Conservation (phyloP, 2,888 invertebrate genomes). For the Orthonychiurus folsomi region DNA sequence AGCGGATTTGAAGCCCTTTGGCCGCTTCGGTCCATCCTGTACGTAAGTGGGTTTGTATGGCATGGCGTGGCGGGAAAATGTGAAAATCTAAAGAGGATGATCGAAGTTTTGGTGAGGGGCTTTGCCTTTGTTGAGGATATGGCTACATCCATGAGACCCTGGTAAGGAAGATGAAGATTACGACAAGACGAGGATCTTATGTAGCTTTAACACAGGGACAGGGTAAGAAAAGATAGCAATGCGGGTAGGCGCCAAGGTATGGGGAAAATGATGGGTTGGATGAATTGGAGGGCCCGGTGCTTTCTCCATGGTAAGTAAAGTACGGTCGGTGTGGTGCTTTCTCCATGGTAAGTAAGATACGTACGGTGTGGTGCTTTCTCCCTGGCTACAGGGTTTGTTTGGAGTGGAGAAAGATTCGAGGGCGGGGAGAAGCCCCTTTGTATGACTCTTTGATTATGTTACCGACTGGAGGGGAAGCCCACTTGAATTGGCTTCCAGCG, state of each 20-base stretch:
- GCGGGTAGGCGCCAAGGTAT: no score
- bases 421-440: conserved; percentile 3
- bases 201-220: no score
- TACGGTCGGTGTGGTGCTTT: neutral
- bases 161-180: no score
- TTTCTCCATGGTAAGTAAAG: conserved; percentile 2
- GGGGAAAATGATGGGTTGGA: no score
- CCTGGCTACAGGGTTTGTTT: neutral
- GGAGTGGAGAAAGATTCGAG: neutral
- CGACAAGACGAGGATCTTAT: no score
- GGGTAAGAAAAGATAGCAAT: no score
- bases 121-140: no score
- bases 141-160: no score
- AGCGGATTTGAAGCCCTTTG: neutral
- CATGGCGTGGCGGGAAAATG: neutral
- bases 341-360: neutral
- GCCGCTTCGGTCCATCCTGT: neutral
- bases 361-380: neutral
- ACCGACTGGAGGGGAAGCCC: neutral
- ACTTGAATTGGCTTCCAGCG: conserved; percentile 23
- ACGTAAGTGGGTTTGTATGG: no score
- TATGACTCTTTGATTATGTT: conserved; percentile 17
- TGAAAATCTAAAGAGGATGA: neutral
- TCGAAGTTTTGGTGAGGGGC: neutral
- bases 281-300: neutral